phyloP scores from a whole-genome alignment of 2,797 vertebrate species.

The Chelon auratus region DNA sequence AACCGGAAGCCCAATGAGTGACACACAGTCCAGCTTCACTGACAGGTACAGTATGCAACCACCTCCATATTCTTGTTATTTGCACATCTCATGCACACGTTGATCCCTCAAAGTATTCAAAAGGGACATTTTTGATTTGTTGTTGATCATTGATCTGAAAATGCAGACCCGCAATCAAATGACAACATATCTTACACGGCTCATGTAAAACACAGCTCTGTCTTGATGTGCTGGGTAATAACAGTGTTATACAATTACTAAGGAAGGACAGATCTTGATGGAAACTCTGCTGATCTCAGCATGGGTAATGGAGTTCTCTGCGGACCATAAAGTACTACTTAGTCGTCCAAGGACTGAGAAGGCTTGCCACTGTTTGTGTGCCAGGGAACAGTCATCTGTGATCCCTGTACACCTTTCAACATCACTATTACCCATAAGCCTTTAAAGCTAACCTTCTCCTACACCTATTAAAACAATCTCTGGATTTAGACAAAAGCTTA shows the following conservation, averaged over 20 bases:
- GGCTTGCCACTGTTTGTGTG: constrained; percentile 60
- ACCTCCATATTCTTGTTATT: constrained; percentile 3
- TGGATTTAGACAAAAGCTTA: constrained; percentile 65
- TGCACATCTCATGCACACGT: constrained; percentile 8
- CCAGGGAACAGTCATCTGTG: constrained; percentile 49
- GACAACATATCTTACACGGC: constrained; percentile 30
- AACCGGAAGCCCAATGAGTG: constrained; percentile 98
- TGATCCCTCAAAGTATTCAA: not conserved
- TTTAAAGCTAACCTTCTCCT: constrained; percentile 70
- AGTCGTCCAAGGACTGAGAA: constrained; percentile 45
- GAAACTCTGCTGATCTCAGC: constrained; percentile 76
- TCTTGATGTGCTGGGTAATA: constrained; percentile 62
- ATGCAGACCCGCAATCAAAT: constrained; percentile 1
- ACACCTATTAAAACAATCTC: constrained; percentile 80
- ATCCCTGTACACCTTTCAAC: constrained; percentile 70
- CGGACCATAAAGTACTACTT: constrained; percentile 73
- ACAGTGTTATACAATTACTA: constrained; percentile 64
- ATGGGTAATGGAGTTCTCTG: constrained; percentile 64
- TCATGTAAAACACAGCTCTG: constrained; percentile 35
- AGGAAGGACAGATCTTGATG: constrained; percentile 61
- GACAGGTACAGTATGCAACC: constrained; percentile 88
- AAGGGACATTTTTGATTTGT: not conserved
- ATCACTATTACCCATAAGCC: constrained; percentile 72
- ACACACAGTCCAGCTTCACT: constrained; percentile 96
- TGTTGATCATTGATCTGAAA: constrained; percentile 8